Percentiles rank a stretch among this genome's conserved stretches.
Evolutionary conservation across 2,113 vertebrate species (phyloP).

Genomic region (Diadophis punctatus): DNA sequence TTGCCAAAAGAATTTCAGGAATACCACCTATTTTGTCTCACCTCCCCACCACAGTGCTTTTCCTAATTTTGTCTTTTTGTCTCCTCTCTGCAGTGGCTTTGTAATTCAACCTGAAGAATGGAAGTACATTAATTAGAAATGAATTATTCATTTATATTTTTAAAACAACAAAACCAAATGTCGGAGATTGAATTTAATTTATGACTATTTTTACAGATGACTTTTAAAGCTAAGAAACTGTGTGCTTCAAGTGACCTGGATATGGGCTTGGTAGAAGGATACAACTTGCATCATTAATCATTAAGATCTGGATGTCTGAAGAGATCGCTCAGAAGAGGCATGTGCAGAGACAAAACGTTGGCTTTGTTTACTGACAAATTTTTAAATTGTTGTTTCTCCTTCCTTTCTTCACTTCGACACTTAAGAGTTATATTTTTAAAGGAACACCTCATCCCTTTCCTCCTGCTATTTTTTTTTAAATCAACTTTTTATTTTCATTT

Average conservation of each 20-base stretch:
- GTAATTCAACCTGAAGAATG: not conserved
- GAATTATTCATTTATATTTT: constrained; percentile 36
- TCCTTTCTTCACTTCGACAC: not conserved
- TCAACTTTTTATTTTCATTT: constrained; percentile 15
- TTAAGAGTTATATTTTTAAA: constrained; percentile 54
- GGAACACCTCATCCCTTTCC: not conserved
- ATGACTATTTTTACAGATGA: constrained; percentile 61
- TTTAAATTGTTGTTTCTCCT: not conserved
- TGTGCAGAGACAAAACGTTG: not conserved
- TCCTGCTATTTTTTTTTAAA: constrained; percentile 26
- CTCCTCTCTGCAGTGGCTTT: not conserved
- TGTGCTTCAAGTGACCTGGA: constrained; percentile 21
- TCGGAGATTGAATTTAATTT: constrained; percentile 40
- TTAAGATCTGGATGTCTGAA: not conserved
- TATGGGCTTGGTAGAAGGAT: not conserved
- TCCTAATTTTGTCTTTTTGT: not conserved
- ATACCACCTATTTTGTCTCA: not conserved
- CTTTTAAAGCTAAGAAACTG: constrained; percentile 48
- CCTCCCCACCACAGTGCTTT: not conserved
- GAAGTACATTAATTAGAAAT: not conserved
- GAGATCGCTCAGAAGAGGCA: constrained; percentile 11
- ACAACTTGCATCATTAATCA: rapidly evolving
- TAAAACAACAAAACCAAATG: not conserved
- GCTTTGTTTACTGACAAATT: constrained; percentile 15
- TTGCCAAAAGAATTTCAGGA: not conserved